phyloP scores from a whole-genome alignment of 2,113 vertebrate genomes.

The Astur gentilis region DNA sequence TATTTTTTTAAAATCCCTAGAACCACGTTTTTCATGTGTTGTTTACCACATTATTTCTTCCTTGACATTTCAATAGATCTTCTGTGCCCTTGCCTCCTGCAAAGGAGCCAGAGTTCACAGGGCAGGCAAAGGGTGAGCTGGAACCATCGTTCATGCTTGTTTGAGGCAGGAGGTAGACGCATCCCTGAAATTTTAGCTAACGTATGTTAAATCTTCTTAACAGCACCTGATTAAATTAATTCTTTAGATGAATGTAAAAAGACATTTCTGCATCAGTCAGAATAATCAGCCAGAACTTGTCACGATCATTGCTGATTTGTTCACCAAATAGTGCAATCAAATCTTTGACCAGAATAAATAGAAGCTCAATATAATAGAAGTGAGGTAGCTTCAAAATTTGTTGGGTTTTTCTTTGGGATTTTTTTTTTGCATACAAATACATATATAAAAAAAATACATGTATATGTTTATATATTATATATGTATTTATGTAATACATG shows the following conservation, averaged over 20 bases:
- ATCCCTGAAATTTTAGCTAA: neutral
- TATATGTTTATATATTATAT: too few relatives aligned
- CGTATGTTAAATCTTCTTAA: neutral
- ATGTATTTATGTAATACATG: too few relatives aligned
- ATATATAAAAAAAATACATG: neutral
- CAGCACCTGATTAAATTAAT: neutral
- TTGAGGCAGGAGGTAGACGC: neutral
- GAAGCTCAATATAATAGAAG: neutral
- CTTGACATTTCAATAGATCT: neutral
- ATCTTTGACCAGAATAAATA: neutral
- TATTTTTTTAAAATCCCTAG: neutral
- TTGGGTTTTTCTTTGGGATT: neutral
- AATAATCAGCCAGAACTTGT: neutral
- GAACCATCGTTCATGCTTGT: neutral
- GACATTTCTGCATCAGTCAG: neutral
- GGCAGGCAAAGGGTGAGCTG: neutral
- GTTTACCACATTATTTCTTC: neutral
- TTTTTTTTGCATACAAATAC: neutral
- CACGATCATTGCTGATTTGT: neutral
- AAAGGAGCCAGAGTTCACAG: neutral
- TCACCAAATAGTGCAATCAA: neutral
- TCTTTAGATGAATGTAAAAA: neutral
- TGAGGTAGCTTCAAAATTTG: neutral
- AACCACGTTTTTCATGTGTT: accelerated
- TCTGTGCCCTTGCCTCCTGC: neutral